Conservation (phyloP, 1,140 invertebrate genomes). For the Melanaphis sacchari region DNA sequence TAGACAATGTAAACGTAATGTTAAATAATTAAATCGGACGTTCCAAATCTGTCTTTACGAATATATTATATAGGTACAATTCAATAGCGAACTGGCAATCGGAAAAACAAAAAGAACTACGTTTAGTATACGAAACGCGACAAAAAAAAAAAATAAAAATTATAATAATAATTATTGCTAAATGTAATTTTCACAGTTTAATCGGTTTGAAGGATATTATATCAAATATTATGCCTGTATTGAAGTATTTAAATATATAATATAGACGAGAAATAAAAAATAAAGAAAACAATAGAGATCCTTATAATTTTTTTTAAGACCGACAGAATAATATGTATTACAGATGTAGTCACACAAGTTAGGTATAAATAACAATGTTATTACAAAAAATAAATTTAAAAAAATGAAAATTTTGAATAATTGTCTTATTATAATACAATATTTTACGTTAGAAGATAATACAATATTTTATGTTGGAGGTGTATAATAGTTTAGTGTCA, state of each 20-base stretch:
- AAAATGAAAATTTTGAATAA: not conserved
- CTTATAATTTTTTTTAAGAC: not conserved
- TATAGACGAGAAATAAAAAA: not conserved
- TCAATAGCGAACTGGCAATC: not conserved
- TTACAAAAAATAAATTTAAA: too few species aligned
- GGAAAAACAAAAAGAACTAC: not conserved
- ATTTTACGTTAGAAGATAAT: too few species aligned
- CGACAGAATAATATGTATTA: not conserved
- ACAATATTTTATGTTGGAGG: too few species aligned
- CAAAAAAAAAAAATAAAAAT: too few species aligned
- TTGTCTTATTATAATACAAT: not conserved
- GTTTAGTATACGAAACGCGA: not conserved
- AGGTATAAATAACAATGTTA: not conserved
- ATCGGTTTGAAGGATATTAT: not conserved
- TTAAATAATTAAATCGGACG: constrained; percentile 3
- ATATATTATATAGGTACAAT: not conserved
- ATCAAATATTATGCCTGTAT: not conserved
- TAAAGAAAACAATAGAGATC: not conserved
- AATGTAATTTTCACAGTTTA: not conserved
- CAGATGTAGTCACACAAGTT: too few species aligned
- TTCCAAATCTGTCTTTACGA: not conserved
- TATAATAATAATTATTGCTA: not conserved
- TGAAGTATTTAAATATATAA: not conserved
- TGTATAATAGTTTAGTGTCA: too few species aligned
- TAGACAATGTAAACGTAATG: not conserved